These are phyloP conservation scores for Ciconia nigra DNA, from an alignment of 2,797 vertebrate genomes.

Conservation along the genomic window DNA sequence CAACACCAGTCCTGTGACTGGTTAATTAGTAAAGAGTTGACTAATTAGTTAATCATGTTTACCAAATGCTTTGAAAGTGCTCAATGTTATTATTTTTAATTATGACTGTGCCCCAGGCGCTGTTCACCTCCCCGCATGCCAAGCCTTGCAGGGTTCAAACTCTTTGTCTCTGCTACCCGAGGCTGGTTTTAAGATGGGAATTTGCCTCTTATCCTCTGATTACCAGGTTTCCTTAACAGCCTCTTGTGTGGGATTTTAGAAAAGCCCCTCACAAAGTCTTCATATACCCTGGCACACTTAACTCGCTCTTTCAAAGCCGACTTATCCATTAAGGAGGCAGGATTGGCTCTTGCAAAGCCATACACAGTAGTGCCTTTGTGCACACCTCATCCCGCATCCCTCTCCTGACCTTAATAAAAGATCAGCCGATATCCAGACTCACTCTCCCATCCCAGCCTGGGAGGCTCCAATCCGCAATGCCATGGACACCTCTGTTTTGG, in stretches of 20 bases:
- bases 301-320: neutral
- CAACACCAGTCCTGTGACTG: constrained; percentile 49
- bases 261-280: neutral
- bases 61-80: constrained; percentile 36
- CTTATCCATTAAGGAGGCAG: neutral
- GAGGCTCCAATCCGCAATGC: neutral
- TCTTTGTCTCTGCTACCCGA: neutral
- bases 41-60: constrained; percentile 66
- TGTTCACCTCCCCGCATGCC: neutral
- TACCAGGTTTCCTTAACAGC: neutral
- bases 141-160: neutral
- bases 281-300: neutral
- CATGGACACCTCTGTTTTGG: fast-evolving
- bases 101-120: neutral
- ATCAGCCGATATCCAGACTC: neutral
- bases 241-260: neutral
- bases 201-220: neutral
- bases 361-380: neutral
- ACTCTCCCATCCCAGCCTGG: neutral
- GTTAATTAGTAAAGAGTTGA: constrained; percentile 63
- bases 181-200: neutral
- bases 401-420: neutral
- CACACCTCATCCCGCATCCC: neutral
- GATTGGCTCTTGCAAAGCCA: neutral
- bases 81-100: constrained; percentile 49